Conservation (phyloP, 2,888 invertebrate species). For the Exocentrus adspersus region DNA sequence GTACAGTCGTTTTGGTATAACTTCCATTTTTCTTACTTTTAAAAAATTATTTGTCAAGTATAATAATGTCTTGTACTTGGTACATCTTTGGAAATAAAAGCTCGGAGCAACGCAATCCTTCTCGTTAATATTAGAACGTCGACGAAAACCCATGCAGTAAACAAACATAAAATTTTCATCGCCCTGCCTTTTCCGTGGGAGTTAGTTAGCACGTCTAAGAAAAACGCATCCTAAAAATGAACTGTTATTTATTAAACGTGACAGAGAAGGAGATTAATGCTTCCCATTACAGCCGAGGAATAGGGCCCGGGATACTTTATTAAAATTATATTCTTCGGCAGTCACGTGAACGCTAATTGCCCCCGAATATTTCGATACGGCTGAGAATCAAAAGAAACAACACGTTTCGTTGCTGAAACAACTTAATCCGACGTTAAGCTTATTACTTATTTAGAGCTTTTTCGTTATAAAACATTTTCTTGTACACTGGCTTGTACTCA, state of each 20-base stretch:
- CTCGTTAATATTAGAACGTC: not conserved
- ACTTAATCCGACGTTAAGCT: constrained; percentile 11
- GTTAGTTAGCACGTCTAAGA: not conserved
- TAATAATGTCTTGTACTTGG: no score
- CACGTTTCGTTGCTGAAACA: constrained; percentile 16
- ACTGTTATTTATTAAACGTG: not conserved
- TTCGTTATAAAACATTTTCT: constrained; percentile 19
- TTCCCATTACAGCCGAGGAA: not conserved
- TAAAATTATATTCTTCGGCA: not conserved
- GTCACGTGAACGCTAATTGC: not conserved
- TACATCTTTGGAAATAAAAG: no score
- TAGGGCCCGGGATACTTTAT: not conserved
- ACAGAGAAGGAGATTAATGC: not conserved
- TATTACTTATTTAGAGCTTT: constrained; percentile 14
- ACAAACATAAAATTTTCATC: not conserved
- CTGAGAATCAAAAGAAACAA: constrained; percentile 1
- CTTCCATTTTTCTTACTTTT: no score
- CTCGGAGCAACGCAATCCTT: no score
- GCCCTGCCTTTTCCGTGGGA: not conserved
- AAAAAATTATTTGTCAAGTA: no score
- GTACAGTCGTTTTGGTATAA: no score
- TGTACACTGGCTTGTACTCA: no score
- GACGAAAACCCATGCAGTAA: not conserved
- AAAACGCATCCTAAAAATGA: constrained; percentile 1
- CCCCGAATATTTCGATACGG: not conserved